phyloP scores from a whole-genome alignment of 2,888 invertebrate genomes.

The Philonicus albiceps region DNA sequence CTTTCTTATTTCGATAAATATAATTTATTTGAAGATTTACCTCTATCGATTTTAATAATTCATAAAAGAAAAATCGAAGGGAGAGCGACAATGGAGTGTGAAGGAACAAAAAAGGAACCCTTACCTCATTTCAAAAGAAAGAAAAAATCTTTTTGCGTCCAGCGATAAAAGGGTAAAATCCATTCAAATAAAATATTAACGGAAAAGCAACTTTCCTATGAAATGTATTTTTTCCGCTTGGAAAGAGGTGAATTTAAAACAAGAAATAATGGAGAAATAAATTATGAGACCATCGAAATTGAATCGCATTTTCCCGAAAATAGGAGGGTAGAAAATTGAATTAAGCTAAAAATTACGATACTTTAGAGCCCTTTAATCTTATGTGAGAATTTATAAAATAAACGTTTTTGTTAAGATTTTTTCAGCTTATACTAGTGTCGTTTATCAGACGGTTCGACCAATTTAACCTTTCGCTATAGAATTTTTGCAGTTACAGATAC shows the following conservation, averaged over 20 bases:
- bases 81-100: neutral
- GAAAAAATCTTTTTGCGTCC: neutral
- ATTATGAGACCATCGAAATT: neutral
- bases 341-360: neutral
- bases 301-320: neutral
- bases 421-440: too few species aligned
- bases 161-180: neutral
- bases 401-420: too few species aligned
- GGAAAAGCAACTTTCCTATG: neutral
- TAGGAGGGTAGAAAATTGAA: neutral
- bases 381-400: neutral
- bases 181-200: neutral
- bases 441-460: too few species aligned
- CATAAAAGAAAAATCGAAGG: neutral
- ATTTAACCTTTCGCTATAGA: too few species aligned
- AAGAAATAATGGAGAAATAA: neutral
- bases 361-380: neutral
- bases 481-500: too few species aligned
- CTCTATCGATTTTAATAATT: neutral
- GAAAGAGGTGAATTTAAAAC: neutral
- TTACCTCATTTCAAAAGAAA: neutral
- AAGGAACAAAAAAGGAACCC: neutral
- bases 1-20: neutral
- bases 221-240: neutral
- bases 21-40: neutral